A percentile compares a stretch with the other conserved stretches of the same genome.
Conservation (phyloP, 92 coral and sea anemone genomes). For the Metridium senile region DNA sequence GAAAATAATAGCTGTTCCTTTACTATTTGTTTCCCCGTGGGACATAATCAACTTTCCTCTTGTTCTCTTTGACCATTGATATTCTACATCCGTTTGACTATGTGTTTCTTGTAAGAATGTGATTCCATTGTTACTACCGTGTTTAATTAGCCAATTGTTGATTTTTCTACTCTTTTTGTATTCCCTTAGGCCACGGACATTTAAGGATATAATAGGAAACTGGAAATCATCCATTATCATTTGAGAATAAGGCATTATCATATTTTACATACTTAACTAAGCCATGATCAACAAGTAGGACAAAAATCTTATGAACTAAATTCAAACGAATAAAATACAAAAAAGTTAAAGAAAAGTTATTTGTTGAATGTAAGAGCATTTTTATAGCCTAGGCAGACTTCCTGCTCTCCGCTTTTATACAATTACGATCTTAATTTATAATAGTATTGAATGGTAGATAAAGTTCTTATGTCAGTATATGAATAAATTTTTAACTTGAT, state of each 20-base stretch:
- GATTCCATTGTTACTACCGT: background rate
- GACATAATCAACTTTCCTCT: too few species aligned
- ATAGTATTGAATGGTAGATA: background rate
- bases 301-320: background rate
- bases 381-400: background rate
- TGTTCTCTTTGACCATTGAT: slow-evolving; percentile 11
- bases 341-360: background rate
- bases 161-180: too few species aligned
- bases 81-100: slow-evolving; percentile 14
- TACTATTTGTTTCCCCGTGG: too few species aligned
- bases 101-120: too few species aligned
- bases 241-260: background rate
- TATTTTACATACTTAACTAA: background rate
- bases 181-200: slow-evolving; percentile 34
- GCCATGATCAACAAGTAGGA: background rate
- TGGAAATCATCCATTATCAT: slow-evolving; percentile 19
- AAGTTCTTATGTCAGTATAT: background rate
- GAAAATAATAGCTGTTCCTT: slow-evolving; percentile 20
- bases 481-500: background rate
- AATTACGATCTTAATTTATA: background rate
- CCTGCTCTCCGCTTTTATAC: background rate
- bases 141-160: slow-evolving; percentile 15
- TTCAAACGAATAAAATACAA: background rate
- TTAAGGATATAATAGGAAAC: too few species aligned
- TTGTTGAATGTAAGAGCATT: background rate